Base-by-base conservation (phyloP, 2,888 invertebrate genomes). In the Vesta saturnalis region DNA sequence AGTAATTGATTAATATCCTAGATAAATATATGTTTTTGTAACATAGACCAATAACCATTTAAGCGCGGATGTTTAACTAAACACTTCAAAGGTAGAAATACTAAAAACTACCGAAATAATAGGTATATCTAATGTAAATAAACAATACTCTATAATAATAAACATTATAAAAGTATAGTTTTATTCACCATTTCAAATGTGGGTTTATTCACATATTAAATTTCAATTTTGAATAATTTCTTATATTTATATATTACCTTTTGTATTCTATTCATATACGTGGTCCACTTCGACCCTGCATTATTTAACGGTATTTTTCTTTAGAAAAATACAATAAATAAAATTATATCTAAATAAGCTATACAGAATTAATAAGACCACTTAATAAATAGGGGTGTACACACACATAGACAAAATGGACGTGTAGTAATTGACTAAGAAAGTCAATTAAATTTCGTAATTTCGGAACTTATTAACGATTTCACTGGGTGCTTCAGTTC, bases 401-500 rank as follows among this genome's bases (percentile, higher is more conserved):
- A 66, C 62, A 70, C 66, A 65, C 30, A 55, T 60, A 70, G 62
- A 66, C 63, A 59, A 62, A 70, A 59, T 70, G 67, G 64, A 70
- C 66, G 67, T 65, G 23, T 59, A 69, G 15, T 49, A 64, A 57
- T 64, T 18, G 19, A 52, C 30, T 55, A 55, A 30, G 39, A n/a
- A 16, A 46, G 23, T 59, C 47, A 60, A 78, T 93, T 94, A 96
- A 82, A 95, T 95, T 85, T 96, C 95, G 86, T 95, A 95, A 85
- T 95, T 95, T 84, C 94, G 91, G 85, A 94, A 94, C 85, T 94
- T 94, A 84, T 89, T 92, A 85, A 94, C 92, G 75, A 94, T 91
- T 81, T 94, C 94, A 74, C 89, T 90, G 30, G 93, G 91, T 22
- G 93, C 91, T 72, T 94, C 91, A 60, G 90, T 88, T 78, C 90